phyloP scores from a whole-genome alignment of 2,113 vertebrate species.

The Megaptera novaeangliae region DNA sequence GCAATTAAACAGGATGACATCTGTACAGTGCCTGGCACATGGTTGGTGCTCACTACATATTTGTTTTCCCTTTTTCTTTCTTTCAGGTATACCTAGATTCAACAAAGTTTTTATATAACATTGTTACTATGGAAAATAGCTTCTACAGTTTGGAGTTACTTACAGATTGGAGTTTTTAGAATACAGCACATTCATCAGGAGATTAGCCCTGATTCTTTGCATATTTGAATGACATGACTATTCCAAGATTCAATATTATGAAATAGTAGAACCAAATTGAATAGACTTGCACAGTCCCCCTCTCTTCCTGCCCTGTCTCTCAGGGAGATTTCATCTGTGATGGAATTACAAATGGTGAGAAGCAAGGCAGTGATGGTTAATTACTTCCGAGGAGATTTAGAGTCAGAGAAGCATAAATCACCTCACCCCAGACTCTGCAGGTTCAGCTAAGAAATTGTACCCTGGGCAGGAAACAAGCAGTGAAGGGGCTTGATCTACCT shows the following conservation, averaged over 20 bases:
- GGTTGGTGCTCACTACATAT: neutral
- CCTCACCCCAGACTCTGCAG: neutral
- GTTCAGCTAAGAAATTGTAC: neutral
- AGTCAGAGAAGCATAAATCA: neutral
- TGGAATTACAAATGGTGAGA: neutral
- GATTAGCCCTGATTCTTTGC: neutral
- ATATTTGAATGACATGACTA: neutral
- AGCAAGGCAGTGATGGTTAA: constrained; percentile 9
- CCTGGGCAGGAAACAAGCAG: neutral
- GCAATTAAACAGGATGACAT: neutral
- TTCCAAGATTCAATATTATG: neutral
- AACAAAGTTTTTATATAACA: neutral
- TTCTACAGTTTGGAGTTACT: neutral
- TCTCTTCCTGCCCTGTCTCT: neutral
- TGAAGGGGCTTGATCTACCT: neutral
- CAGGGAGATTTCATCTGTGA: constrained; percentile 4
- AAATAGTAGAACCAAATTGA: neutral
- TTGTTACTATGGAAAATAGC: neutral
- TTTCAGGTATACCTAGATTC: neutral
- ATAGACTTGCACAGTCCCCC: neutral
- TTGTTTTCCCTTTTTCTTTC: neutral
- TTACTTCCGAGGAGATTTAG: constrained; percentile 47
- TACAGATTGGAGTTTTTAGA: neutral
- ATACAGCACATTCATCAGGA: neutral
- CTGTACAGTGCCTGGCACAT: neutral